Base-by-base conservation (phyloP, 1,140 invertebrate species). In the Drosophila auraria region DNA sequence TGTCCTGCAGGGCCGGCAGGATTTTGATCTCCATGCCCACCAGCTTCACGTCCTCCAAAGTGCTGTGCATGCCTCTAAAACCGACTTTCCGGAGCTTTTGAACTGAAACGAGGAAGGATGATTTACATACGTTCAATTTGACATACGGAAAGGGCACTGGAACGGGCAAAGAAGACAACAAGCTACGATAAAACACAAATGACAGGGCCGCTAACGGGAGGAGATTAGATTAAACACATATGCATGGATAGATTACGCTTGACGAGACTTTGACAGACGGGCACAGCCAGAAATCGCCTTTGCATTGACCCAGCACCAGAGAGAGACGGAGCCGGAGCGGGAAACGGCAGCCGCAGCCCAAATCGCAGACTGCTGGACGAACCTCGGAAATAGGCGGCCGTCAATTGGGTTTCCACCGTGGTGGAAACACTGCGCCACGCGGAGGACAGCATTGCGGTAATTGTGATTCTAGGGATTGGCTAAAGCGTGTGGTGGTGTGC, bases 1-100 rank as follows among this genome's bases (percentile, higher is more conserved):
- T 99, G 93, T 99, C 99, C 83, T 96, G 94, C 23, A 97, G 92
- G 2, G 96, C 96, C 6, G 97, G 96, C 49, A 97, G 90, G 78
- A 97, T 94, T 75, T 95, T 94, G 5, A 97, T 93, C 78, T 96
- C 95, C 96, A 97, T 97, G 44, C 94, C 94, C 58, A 91, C 82
- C 47, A 94, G 93, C 69, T 94, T 81, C 45, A 95, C 82, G 38
- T 92, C 80, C 38, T 93, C 91, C 79, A 93, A 86, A 23, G 73
- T 73, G 90, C 95, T 96, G 78, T 97, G 96, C 78, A 93, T 91
- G 65, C 94, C 94, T 78, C 94, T 92, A 54, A 95, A 94, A 57
- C 95, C 95, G 72, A 95, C 93, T 83, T 93, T 90, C 9, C 93
- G 91, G 12, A 93, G 83, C 59, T 94, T 93, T 79, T 93, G 92